Evolutionary conservation across 1,140 invertebrate genomes (phyloP), one percentile per base, ranked within the genome.

Genomic region (Procambarus clarkii): DNA sequence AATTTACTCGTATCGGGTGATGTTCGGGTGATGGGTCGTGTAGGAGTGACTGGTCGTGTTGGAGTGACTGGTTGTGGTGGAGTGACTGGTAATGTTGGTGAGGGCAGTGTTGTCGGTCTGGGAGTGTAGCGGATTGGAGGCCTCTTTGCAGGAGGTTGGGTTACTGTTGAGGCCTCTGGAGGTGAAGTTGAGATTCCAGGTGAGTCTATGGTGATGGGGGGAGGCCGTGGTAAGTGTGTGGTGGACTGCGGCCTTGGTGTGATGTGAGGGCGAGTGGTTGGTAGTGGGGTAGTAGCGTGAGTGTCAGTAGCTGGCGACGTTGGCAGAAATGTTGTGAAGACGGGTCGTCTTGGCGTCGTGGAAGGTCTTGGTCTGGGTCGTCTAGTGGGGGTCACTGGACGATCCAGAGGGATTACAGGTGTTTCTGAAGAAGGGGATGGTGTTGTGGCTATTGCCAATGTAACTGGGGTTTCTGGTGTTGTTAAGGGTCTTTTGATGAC

Each of bases 381-480:
- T 64, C 60, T 64, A 5, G 60, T 64, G 11, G 60, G 13, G 13
- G 60, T 11, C 18, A 64, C 60, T 64, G 60, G 60, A 64, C 60
- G 4, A 21, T 11, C 18, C 13, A 13, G 13, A 7, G 50, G 50
- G 8, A 9, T 8, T 8, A 54, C 50, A 54, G 50, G 13, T 54
- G 2, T 9, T 13, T 7, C 50, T 54, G 50, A 9, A 9, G 13
- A 8, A 9, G 60, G 60, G 18, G 13, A 64, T 64, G 18, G 13
- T 64, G 60, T 11, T 64, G 60, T 64, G 4, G 4, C 60, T 18
- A 18, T 15, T 69, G 86, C 46, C 13, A 13, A 5, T 2, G 54
- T 8, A 5, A 44, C 50, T 46, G 69, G 84, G 3, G 18, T 46
- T 83, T 86, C 44, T 86, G 90, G 79, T n/a, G 74, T 86, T 58